phyloP scores from a whole-genome alignment of 2,888 invertebrate species.

The Noctua comes region DNA sequence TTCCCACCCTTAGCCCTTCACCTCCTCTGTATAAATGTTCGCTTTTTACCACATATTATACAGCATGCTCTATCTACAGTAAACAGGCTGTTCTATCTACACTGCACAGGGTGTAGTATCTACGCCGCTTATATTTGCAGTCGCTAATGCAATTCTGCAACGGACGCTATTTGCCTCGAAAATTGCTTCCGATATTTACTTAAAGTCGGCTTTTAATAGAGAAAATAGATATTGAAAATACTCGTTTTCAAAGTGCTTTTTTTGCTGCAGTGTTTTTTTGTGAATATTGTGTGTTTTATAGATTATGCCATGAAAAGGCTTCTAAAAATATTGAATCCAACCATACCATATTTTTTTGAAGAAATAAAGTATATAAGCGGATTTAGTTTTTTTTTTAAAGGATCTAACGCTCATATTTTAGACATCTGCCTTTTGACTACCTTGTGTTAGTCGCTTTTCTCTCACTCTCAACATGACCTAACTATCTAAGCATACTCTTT shows the following conservation, averaged over 20 bases:
- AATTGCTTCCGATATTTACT: slow-evolving; percentile 73
- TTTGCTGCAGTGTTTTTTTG: not conserved
- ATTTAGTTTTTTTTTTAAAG: too few species aligned
- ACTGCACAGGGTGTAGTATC: slow-evolving; percentile 28
- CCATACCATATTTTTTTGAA: not conserved
- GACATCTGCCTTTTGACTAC: too few species aligned
- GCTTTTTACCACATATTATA: slow-evolving; percentile 66
- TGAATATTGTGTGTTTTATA: not conserved
- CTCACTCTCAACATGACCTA: too few species aligned
- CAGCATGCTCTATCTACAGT: slow-evolving; percentile 27
- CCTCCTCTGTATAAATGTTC: slow-evolving; percentile 69
- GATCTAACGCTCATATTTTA: too few species aligned
- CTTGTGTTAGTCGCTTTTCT: too few species aligned
- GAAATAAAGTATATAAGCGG: not conserved
- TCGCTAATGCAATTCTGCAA: slow-evolving; percentile 72
- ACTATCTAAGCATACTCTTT: too few species aligned
- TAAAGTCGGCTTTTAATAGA: slow-evolving; percentile 47
- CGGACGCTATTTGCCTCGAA: slow-evolving; percentile 72
- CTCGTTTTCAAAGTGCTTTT: not conserved
- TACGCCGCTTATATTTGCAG: slow-evolving; percentile 62
- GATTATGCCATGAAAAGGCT: not conserved
- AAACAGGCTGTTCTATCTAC: slow-evolving; percentile 44
- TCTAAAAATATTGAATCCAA: not conserved
- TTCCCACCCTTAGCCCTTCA: slow-evolving; percentile 50
- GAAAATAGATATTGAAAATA: slow-evolving; percentile 36